phyloP scores from a whole-genome alignment of 1,140 invertebrate species.

The Drosophila subpulchrella region DNA sequence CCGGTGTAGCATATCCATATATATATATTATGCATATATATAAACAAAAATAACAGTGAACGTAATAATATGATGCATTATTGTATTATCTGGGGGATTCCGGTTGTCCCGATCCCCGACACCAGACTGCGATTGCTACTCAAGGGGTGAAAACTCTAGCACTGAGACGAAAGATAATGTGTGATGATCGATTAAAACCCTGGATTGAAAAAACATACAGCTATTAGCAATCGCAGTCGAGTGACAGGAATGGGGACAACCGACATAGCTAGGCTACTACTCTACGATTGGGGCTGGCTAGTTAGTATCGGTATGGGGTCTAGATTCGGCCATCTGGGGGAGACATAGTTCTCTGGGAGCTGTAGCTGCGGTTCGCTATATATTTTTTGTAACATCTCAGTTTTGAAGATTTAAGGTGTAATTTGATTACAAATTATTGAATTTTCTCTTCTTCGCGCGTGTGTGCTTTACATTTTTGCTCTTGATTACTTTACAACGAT shows the following conservation, averaged over 20 bases:
- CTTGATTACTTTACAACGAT: constrained; percentile 72
- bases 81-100: constrained; percentile 23
- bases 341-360: constrained; percentile 12
- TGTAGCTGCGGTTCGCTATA: constrained; percentile 26
- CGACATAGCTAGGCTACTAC: constrained; percentile 18
- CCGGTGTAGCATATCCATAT: constrained; percentile 54
- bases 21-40: constrained; percentile 53
- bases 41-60: constrained; percentile 78
- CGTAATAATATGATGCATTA: constrained; percentile 57
- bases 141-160: neutral
- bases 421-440: constrained; percentile 77
- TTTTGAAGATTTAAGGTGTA: constrained; percentile 65
- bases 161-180: constrained; percentile 14
- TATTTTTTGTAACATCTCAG: constrained; percentile 53
- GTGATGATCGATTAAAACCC: constrained; percentile 20
- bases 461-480: constrained; percentile 45
- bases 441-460: constrained; percentile 14
- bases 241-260: neutral
- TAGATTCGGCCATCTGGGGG: constrained; percentile 12
- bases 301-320: constrained; percentile 3
- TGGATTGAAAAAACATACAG: constrained; percentile 6
- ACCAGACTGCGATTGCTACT: constrained; percentile 5
- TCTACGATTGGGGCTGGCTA: constrained; percentile 20
- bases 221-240: constrained; percentile 3
- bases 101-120: constrained; percentile 5